Evolutionary conservation across 1,140 invertebrate genomes (phyloP).

Genomic region (Delia radicum): DNA sequence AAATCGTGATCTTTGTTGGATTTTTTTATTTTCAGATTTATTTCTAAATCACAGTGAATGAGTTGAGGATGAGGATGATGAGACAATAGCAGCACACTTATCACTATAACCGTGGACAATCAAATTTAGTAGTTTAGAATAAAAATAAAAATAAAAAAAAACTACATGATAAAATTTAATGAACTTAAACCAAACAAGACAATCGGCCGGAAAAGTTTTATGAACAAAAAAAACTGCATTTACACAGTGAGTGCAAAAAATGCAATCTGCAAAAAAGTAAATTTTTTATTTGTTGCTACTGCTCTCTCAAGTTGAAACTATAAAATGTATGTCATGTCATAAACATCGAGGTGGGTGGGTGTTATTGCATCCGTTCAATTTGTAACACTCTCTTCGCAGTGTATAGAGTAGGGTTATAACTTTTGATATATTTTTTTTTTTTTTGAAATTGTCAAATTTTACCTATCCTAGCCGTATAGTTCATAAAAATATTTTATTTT

Average conservation of each 20-base stretch:
- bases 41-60: not conserved
- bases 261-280: not conserved
- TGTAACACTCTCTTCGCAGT: slow-evolving; percentile 8
- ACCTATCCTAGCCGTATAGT: too few relatives aligned
- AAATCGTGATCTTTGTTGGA: slow-evolving; percentile 13
- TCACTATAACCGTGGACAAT: not conserved
- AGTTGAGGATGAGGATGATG: not conserved
- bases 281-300: not conserved
- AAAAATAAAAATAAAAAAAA: not conserved
- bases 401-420: too few relatives aligned
- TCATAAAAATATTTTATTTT: too few relatives aligned
- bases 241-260: too few relatives aligned
- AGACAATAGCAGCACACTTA: slow-evolving; percentile 9
- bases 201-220: too few relatives aligned
- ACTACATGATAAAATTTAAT: not conserved
- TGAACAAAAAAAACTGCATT: too few relatives aligned
- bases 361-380: slow-evolving; percentile 18
- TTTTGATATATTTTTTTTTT: too few relatives aligned
- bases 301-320: not conserved
- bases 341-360: slow-evolving; percentile 13
- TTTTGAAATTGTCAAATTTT: too few relatives aligned
- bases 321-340: slow-evolving; percentile 19
- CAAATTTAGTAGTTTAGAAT: not conserved
- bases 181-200: not conserved
- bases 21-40: not conserved